Percentiles rank a stretch among this genome's conserved stretches.
Evolutionary conservation across 2,113 vertebrate species (phyloP).

Genomic region (Cyprinodon tularosa): DNA sequence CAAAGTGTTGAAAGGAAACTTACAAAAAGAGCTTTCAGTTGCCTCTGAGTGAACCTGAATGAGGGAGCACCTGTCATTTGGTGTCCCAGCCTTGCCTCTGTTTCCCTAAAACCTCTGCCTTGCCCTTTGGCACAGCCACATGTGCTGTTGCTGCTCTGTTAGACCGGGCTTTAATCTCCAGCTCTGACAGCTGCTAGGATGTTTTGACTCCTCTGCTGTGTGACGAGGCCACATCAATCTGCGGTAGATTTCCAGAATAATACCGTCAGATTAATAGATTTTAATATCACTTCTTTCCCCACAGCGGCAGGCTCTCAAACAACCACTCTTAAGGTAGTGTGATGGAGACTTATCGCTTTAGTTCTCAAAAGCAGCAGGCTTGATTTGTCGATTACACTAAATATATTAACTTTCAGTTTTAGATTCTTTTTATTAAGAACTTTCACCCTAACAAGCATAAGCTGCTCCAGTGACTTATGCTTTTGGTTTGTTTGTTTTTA

Average conservation of each 20-base stretch:
- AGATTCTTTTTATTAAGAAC: not conserved
- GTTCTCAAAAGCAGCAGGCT: not conserved
- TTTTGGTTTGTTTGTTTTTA: not conserved
- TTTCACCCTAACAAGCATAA: not conserved
- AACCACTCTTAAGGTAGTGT: slow-evolving; percentile 36
- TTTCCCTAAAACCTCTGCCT: slow-evolving; percentile 28
- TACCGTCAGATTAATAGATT: slow-evolving; percentile 48
- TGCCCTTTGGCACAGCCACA: slow-evolving; percentile 43
- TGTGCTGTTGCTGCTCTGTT: slow-evolving; percentile 42
- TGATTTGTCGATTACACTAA: not conserved
- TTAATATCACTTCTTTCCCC: slow-evolving; percentile 63
- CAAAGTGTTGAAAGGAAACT: not conserved
- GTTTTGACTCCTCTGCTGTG: slow-evolving; percentile 42
- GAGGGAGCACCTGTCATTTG: not conserved
- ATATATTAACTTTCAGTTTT: not conserved
- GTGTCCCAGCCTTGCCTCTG: not conserved
- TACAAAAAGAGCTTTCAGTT: not conserved
- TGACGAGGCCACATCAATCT: slow-evolving; percentile 48
- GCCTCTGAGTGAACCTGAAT: no score
- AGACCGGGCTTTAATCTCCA: slow-evolving; percentile 53
- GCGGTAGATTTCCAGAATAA: slow-evolving; percentile 42
- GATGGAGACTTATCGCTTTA: slow-evolving; percentile 10
- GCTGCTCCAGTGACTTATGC: slow-evolving; percentile 2
- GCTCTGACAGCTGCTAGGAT: slow-evolving; percentile 50
- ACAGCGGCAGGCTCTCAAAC: slow-evolving; percentile 44